phyloP scores from a whole-genome alignment of 2,888 invertebrate species.

The Erebia palarica region DNA sequence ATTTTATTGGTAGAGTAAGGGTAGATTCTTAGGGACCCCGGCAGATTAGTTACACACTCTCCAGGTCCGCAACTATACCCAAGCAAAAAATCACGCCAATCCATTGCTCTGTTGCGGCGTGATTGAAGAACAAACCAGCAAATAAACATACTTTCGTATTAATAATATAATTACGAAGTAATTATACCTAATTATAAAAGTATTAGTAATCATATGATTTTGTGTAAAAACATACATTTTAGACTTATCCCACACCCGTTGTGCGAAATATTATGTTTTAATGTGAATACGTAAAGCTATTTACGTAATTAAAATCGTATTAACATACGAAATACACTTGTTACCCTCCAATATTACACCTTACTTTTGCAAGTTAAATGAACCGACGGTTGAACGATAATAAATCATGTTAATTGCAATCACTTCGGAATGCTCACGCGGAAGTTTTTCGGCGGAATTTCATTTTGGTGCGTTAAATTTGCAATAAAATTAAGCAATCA shows the following conservation, averaged over 20 bases:
- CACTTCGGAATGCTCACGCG: constrained; percentile 26
- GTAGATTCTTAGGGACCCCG: too few species aligned
- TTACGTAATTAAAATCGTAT: constrained; percentile 39
- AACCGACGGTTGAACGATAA: constrained; percentile 26
- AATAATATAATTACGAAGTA: too few species aligned
- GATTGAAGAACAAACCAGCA: too few species aligned
- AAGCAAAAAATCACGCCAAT: too few species aligned
- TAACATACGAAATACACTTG: constrained; percentile 31
- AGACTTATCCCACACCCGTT: background rate
- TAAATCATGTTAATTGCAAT: constrained; percentile 34
- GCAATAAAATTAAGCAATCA: constrained; percentile 21
- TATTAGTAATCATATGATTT: background rate
- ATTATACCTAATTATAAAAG: too few species aligned
- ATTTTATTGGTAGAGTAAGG: too few species aligned
- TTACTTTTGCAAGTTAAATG: constrained; percentile 34
- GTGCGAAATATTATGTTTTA: constrained; percentile 16
- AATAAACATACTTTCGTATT: too few species aligned
- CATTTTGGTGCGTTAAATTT: constrained; percentile 16
- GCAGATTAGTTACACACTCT: too few species aligned
- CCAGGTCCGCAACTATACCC: too few species aligned
- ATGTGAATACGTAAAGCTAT: constrained; percentile 37
- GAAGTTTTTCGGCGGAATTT: constrained; percentile 18
- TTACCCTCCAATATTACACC: constrained; percentile 34
- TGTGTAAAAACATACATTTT: background rate
- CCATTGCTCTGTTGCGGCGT: too few species aligned